Evolutionary conservation across 2,888 invertebrate species (phyloP).

Genomic region (Choristoneura rosaceana): DNA sequence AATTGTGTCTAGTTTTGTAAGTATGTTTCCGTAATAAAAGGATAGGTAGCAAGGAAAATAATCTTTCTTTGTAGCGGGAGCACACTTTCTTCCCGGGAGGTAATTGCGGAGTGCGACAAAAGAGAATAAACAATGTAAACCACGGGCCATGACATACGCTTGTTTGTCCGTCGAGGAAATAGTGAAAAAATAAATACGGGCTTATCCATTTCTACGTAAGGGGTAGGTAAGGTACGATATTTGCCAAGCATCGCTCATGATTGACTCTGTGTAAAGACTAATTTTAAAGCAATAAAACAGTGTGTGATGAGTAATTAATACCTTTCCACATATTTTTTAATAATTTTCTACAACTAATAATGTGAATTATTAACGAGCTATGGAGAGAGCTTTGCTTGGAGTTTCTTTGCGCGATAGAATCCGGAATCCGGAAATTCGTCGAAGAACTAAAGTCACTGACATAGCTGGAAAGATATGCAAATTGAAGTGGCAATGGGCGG

Average conservation of each 20-base stretch:
- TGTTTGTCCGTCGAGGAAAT: background rate
- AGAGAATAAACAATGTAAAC: conserved; percentile 27
- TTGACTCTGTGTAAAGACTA: background rate
- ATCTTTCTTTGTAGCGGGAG: conserved; percentile 19
- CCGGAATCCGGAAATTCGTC: too few species aligned
- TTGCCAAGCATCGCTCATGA: background rate
- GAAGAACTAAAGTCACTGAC: too few species aligned
- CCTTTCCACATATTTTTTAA: too few species aligned
- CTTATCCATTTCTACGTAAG: background rate
- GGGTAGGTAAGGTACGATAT: background rate
- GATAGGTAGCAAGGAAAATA: conserved; percentile 8
- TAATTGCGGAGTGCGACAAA: conserved; percentile 27
- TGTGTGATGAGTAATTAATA: too few species aligned
- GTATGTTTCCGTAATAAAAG: conserved; percentile 6
- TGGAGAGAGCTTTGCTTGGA: too few species aligned
- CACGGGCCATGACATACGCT: background rate
- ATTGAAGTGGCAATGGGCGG: too few species aligned
- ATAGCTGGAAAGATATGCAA: too few species aligned
- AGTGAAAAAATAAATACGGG: conserved; percentile 11
- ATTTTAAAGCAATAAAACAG: too few species aligned
- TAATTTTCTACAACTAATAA: too few species aligned
- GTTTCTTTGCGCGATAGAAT: too few species aligned
- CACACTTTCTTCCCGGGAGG: conserved; percentile 1
- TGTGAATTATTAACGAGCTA: too few species aligned
- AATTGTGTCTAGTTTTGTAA: conserved; percentile 1